Evolutionary conservation across 2,113 vertebrate species (phyloP), one percentile per base, ranked within the genome.

Genomic region (Pontoporia blainvillei): DNA sequence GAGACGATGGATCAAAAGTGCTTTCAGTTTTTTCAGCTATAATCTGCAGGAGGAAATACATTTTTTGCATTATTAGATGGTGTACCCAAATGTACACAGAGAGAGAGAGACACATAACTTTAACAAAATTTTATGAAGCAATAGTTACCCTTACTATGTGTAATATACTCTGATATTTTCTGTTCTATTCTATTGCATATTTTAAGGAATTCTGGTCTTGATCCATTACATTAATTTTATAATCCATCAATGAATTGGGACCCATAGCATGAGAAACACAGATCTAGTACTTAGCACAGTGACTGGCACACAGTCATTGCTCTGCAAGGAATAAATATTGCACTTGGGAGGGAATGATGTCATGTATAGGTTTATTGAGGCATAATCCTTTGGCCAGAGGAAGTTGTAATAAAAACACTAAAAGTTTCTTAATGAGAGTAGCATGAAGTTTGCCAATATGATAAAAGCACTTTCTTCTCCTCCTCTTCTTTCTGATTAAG

Each of bases 401-500:
- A 91, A 94, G 71, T 67, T 17, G 10, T 92, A 76, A 69, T 76
- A 90, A 97, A 96, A 96, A 88, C 0, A 5, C 76, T 90, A 14
- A 36, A 73, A 39, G 54, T 88, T 69, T 89, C 89, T 95, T 88
- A 94, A 76, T 90, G 84, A 92, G 44, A 81, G 57, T 54, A 57
- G 59, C 39, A 1, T 36, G n/a, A 73, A 44, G n/a, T n/a, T 34
- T 64, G 62, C 87, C 69, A 54, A 6, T 92, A 41, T 31, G 95
- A 92, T 23, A 87, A 75, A 90, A 67, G 17, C 6, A 5, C 44
- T 18, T 75, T 34, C 23, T 83, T 25, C 14, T 84, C 73, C 29
- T 81, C 31, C 15, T 82, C 46, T 20, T 93, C 4, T 8, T 76
- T 23, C 78, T 91, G 79, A 95, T 84, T 67, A 83, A 87, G 61